phyloP scores from a whole-genome alignment of 2,888 invertebrate species.

The Heliconius charithonia region DNA sequence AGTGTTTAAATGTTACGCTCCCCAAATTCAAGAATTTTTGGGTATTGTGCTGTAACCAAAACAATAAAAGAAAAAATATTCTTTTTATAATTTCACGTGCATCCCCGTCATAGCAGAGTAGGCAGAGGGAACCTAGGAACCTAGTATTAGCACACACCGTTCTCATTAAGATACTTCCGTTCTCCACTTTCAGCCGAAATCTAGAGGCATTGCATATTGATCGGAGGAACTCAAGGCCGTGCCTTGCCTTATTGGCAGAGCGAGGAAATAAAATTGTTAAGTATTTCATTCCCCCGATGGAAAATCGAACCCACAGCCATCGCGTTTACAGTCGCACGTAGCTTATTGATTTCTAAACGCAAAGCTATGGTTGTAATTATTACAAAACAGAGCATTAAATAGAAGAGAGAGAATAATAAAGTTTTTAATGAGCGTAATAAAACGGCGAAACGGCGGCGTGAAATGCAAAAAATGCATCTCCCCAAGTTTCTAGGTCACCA shows the following conservation, averaged over 20 bases:
- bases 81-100: too few relatives aligned
- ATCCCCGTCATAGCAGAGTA: too few relatives aligned
- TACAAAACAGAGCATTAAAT: conserved; percentile 41
- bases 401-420: conserved; percentile 48
- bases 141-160: too few relatives aligned
- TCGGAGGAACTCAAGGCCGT: too few relatives aligned
- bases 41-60: too few relatives aligned
- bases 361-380: conserved; percentile 36
- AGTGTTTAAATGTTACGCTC: too few relatives aligned
- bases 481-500: conserved; percentile 47
- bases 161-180: too few relatives aligned
- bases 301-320: background rate
- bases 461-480: conserved; percentile 51
- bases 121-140: too few relatives aligned
- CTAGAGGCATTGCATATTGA: too few relatives aligned
- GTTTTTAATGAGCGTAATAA: conserved; percentile 51
- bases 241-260: too few relatives aligned
- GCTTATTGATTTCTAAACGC: conserved; percentile 7
- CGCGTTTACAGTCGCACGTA: background rate
- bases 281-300: background rate
- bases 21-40: too few relatives aligned
- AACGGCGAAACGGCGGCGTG: conserved; percentile 44
- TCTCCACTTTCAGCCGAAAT: too few relatives aligned
- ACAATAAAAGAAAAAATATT: background rate
- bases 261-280: background rate